Evolutionary conservation across 2,888 invertebrate genomes (phyloP), one percentile per base, ranked within the genome.

Genomic region (Tiliacea citrago): DNA sequence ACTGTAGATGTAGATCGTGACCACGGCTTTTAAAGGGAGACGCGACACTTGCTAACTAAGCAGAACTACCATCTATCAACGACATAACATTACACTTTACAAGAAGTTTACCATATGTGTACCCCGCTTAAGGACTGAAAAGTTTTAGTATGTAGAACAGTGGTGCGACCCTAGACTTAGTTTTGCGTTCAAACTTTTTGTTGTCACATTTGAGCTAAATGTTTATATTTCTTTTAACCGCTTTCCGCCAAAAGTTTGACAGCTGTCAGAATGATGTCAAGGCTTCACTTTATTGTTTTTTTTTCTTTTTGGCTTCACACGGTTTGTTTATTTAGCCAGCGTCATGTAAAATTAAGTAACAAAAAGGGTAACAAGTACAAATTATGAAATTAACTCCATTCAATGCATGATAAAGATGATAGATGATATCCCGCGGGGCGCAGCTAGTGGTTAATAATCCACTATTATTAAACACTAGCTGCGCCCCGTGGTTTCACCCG

Each of bases 51-150:
- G 55, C 70, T 57, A 77, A 83, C 81, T 81, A 69, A 65, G 39
- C 71, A 47, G 7, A 84, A 83, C 63, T 76, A 72, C 53, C 63
- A 79, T 84, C 75, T 84, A 84, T 84, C 84, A 84, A 74, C 55
- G 73, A 74, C 82, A 79, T 71, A 81, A 81, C 61, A 61, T 73
- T 70, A 63, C 45, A 60, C 39, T 75, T 81, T 70, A 77, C n/a
- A 69, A 65, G 47, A 49, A 51, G 29, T 42, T 82, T n/a, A 72
- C 29, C 80, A 60, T 47, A 73, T 76, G 76, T 63, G 68, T 70
- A 61, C 24, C 51, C 24, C 21, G 49, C 57, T 69, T 79, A 60
- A 75, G 53, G n/a, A 68, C 49, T 55, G 45, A 39, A 35, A 61
- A 74, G 29, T 70, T 71, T 29, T 13, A 21, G 21, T 29, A 58